These are phyloP conservation scores for Norana najaformis DNA, from an alignment of 2,888 invertebrate genomes.

Conservation along the genomic window DNA sequence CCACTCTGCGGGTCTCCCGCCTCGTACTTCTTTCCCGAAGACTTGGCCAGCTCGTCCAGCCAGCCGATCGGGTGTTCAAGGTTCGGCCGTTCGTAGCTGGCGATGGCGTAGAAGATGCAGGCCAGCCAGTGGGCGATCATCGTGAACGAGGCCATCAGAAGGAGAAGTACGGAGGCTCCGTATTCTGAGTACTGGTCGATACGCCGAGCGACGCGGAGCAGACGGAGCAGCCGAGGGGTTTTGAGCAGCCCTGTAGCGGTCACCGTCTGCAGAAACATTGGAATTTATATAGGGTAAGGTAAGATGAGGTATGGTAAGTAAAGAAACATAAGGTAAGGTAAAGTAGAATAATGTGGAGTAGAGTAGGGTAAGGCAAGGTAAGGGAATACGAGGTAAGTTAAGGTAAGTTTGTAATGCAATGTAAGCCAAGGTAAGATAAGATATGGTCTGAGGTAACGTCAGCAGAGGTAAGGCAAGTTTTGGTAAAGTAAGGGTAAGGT, in stretches of 20 bases:
- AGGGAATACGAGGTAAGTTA: no score
- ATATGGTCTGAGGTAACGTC: no score
- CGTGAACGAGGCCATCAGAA: slow-evolving; percentile 61
- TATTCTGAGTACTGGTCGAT: slow-evolving; percentile 63
- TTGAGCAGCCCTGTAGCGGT: slow-evolving; percentile 61
- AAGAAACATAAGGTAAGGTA: no score
- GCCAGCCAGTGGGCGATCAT: slow-evolving; percentile 63
- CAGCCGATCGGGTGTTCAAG: slow-evolving; percentile 43
- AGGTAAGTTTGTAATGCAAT: no score
- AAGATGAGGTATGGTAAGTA: no score
- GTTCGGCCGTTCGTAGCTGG: slow-evolving; percentile 53
- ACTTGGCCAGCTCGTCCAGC: slow-evolving; percentile 43
- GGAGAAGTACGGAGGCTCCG: slow-evolving; percentile 60
- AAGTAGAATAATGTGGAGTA: no score
- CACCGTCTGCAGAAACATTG: slow-evolving; percentile 54
- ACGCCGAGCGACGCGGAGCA: slow-evolving; percentile 60
- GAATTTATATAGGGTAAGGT: not conserved
- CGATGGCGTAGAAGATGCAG: slow-evolving; percentile 63
- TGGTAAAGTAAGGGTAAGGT: no score
- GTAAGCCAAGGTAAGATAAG: no score
- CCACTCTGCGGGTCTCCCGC: slow-evolving; percentile 59
- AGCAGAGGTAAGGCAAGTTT: no score
- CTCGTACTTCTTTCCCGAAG: slow-evolving; percentile 53
- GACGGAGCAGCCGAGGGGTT: slow-evolving; percentile 57
- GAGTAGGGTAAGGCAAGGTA: no score